A percentile compares a stretch with the other conserved stretches of the same genome.
phyloP scores from a whole-genome alignment of 2,797 vertebrate genomes.

The Sparidentex hasta region DNA sequence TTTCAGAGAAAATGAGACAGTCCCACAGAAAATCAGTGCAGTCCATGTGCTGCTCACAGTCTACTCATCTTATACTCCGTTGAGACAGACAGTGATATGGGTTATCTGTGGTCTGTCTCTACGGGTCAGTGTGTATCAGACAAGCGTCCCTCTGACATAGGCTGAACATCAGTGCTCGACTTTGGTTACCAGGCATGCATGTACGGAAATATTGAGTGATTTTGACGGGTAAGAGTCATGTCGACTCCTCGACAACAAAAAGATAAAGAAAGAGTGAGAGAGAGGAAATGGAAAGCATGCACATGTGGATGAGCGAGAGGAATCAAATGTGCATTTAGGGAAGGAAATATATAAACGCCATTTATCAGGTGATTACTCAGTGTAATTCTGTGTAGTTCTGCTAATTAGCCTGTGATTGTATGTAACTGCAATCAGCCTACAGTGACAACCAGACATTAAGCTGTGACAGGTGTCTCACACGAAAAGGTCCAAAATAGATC shows the following conservation, averaged over 20 bases:
- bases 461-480: background rate
- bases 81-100: background rate
- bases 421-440: constrained; percentile 3
- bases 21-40: background rate
- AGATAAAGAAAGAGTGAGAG: background rate
- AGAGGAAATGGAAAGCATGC: background rate
- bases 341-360: background rate
- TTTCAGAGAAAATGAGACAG: background rate
- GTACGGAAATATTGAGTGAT: background rate
- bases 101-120: background rate
- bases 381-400: background rate
- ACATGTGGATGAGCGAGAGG: background rate
- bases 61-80: background rate
- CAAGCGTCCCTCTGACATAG: background rate
- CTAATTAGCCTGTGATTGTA: background rate
- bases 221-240: background rate
- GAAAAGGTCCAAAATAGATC: background rate
- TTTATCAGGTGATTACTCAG: background rate
- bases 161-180: background rate
- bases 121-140: background rate
- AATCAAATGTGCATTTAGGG: background rate
- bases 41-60: background rate
- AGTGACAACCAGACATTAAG: background rate
- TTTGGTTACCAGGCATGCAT: background rate
- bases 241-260: background rate